A percentile compares a stretch with the other conserved stretches of the same genome.
Conservation (phyloP, 2,113 vertebrate genomes). For the Ariopsis seemanni region DNA sequence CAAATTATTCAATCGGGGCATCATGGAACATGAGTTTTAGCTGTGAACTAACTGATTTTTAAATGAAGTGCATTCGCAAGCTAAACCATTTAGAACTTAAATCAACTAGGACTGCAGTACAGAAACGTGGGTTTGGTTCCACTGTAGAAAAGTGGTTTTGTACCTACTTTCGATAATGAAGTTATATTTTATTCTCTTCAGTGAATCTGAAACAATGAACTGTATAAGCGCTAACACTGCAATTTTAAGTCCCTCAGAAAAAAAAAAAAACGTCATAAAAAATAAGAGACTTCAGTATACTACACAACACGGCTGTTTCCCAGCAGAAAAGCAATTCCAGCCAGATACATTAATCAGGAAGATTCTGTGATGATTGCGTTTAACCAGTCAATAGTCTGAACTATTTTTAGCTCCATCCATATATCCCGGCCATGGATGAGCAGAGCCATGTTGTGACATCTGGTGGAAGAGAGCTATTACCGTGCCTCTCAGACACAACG, state of each 20-base stretch:
- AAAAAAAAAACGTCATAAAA: not conserved
- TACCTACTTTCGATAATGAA: not conserved
- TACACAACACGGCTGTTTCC: not conserved
- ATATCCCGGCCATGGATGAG: not conserved
- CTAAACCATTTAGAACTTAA: not conserved
- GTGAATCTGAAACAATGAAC: not conserved
- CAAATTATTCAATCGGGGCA: not conserved
- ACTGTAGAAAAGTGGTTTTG: not conserved
- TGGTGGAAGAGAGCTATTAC: not conserved
- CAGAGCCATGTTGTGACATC: not conserved
- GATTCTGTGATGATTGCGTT: not conserved
- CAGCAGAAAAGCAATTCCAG: constrained; percentile 9
- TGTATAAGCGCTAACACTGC: not conserved
- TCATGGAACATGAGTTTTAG: not conserved
- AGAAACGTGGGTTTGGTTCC: not conserved
- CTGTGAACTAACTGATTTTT: not conserved
- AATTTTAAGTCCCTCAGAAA: not conserved
- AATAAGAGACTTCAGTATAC: not conserved
- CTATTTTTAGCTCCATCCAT: not conserved
- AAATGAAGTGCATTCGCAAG: not conserved
- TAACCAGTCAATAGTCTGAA: not conserved
- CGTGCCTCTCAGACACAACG: not conserved
- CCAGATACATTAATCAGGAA: not conserved
- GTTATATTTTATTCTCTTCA: not conserved
- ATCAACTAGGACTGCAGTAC: not conserved